Percentiles rank a stretch among this genome's conserved stretches.
phyloP scores from a whole-genome alignment of 1,140 invertebrate species.

The Venustaconcha ellipsiformis region DNA sequence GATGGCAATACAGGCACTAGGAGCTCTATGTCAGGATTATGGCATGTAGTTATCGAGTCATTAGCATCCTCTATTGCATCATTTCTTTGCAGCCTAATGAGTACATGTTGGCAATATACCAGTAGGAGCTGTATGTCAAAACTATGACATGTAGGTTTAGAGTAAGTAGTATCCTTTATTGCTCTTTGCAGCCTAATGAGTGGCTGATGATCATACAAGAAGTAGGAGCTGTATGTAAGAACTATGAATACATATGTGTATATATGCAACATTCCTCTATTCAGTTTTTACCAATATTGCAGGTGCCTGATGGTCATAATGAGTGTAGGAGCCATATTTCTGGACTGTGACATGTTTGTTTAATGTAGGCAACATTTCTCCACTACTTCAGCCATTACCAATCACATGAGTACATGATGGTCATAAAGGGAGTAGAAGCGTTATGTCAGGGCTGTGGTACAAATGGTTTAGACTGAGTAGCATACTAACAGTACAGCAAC shows the following conservation, averaged over 20 bases:
- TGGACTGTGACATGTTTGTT: slow-evolving; percentile 74
- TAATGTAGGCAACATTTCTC: not conserved
- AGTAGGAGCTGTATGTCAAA: slow-evolving; percentile 76
- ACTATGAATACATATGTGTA: slow-evolving; percentile 69
- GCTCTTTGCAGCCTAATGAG: slow-evolving; percentile 53
- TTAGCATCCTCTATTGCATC: slow-evolving; percentile 75
- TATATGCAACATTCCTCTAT: slow-evolving; percentile 69
- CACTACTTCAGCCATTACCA: slow-evolving; percentile 7
- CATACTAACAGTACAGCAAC: not conserved
- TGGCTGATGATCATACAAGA: slow-evolving; percentile 70
- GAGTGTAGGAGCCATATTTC: slow-evolving; percentile 75
- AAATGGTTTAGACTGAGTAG: not conserved
- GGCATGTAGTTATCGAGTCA: slow-evolving; percentile 75
- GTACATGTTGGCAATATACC: slow-evolving; percentile 71
- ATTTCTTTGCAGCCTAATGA: slow-evolving; percentile 62
- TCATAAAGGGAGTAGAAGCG: slow-evolving; percentile 73
- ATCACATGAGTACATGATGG: slow-evolving; percentile 68
- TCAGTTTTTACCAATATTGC: slow-evolving; percentile 59
- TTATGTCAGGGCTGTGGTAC: slow-evolving; percentile 76
- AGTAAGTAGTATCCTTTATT: too few species aligned
- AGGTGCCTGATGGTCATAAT: slow-evolving; percentile 69
- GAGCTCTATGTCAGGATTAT: slow-evolving; percentile 9
- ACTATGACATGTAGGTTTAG: slow-evolving; percentile 71
- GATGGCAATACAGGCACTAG: too few species aligned
- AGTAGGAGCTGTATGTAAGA: slow-evolving; percentile 76